Percentiles rank a stretch among this genome's conserved stretches.
Evolutionary conservation across 2,113 vertebrate species (phyloP).

Genomic region (Caranx melampygus): DNA sequence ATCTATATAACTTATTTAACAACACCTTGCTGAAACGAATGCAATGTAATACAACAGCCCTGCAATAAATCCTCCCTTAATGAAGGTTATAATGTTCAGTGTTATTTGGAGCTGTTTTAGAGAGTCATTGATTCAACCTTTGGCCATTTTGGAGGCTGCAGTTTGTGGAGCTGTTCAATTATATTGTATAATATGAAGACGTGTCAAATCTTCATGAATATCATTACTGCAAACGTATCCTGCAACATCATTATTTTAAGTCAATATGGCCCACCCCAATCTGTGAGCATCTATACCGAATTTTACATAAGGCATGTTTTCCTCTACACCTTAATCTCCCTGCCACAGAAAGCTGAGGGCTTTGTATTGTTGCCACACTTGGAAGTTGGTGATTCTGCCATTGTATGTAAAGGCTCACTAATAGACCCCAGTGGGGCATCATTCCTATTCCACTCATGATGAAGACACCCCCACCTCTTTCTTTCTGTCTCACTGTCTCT

Average conservation of each 20-base stretch:
- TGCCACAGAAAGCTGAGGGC: slow-evolving; percentile 49
- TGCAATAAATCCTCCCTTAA: neutral
- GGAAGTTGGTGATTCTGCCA: slow-evolving; percentile 61
- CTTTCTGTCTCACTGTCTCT: no score
- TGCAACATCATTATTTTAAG: neutral
- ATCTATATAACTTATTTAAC: no score
- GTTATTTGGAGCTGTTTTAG: neutral
- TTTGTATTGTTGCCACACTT: slow-evolving; percentile 66
- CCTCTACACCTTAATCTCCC: slow-evolving; percentile 46
- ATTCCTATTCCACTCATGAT: slow-evolving; percentile 85
- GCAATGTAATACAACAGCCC: neutral
- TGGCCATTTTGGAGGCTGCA: neutral
- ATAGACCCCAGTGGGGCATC: slow-evolving; percentile 86
- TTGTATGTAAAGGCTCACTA: slow-evolving; percentile 82
- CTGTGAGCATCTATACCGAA: slow-evolving; percentile 9
- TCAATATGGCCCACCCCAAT: slow-evolving; percentile 1
- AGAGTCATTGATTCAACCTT: neutral
- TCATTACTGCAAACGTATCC: neutral
- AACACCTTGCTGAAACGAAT: no score
- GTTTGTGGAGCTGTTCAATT: neutral
- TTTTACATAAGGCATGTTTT: slow-evolving; percentile 43
- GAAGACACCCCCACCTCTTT: slow-evolving; percentile 72
- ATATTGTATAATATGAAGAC: neutral
- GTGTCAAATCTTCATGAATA: neutral
- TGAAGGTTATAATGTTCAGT: neutral